phyloP scores from a whole-genome alignment of 2,113 vertebrate species.

The Ophthalmolycus amberensis region DNA sequence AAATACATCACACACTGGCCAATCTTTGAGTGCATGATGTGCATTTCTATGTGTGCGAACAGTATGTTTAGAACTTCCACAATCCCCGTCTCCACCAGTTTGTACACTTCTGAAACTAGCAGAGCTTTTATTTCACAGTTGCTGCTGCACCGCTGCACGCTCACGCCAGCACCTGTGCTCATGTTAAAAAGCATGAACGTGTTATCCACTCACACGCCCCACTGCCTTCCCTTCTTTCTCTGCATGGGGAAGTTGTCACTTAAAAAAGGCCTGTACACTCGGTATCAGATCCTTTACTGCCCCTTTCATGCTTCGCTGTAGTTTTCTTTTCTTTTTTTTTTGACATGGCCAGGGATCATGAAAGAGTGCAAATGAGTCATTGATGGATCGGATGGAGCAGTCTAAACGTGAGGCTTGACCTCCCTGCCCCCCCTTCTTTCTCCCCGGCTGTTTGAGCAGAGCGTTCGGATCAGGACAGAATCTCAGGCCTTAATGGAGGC shows the following conservation, averaged over 20 bases:
- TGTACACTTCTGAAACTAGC: constrained; percentile 21
- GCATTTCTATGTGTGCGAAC: not conserved
- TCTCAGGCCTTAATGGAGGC: constrained; percentile 75
- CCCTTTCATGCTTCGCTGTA: constrained; percentile 25
- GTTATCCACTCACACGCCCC: constrained; percentile 20
- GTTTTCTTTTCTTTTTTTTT: constrained; percentile 31
- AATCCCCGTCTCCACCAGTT: not conserved
- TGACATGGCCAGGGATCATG: constrained; percentile 48
- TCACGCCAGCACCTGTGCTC: constrained; percentile 18
- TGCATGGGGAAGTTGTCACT: constrained; percentile 7
- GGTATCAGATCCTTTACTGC: constrained; percentile 57
- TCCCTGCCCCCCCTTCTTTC: constrained; percentile 22
- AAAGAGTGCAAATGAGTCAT: constrained; percentile 77
- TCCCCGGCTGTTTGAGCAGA: constrained; percentile 54
- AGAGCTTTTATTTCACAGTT: constrained; percentile 2
- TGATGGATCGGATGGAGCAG: constrained; percentile 73
- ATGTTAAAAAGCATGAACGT: constrained; percentile 5
- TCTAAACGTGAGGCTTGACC: constrained; percentile 66
- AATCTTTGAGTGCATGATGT: not conserved
- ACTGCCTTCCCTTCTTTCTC: constrained; percentile 18
- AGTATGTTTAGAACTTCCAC: not conserved
- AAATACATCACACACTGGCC: not conserved
- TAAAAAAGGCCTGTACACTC: constrained; percentile 42
- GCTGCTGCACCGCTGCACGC: not conserved
- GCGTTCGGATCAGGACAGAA: constrained; percentile 66